Conservation (phyloP, 2,888 invertebrate species). For the Diaphora mendica region DNA sequence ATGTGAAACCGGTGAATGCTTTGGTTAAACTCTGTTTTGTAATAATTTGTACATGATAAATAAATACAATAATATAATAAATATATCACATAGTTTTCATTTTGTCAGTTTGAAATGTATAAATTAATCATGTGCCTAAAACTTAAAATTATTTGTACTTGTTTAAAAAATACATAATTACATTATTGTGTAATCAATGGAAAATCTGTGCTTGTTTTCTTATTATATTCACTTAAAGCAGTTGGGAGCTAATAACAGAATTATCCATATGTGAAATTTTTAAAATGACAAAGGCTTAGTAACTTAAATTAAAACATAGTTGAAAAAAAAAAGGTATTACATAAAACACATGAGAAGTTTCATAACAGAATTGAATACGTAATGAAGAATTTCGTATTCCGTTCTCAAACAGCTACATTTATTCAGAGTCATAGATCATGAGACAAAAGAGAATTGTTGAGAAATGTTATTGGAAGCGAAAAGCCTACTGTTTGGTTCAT, state of each 20-base stretch:
- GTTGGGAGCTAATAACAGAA: not conserved
- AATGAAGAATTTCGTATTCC: not conserved
- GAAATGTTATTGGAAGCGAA: not conserved
- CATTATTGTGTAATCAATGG: not conserved
- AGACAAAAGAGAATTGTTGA: not conserved
- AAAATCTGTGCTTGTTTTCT: not conserved
- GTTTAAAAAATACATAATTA: not conserved
- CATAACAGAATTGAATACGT: not conserved
- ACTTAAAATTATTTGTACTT: not conserved
- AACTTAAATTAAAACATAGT: not conserved
- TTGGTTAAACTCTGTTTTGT: too few relatives aligned
- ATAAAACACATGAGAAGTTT: not conserved
- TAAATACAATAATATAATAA: too few relatives aligned
- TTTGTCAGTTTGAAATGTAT: not conserved
- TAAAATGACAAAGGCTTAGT: not conserved
- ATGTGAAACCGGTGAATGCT: too few relatives aligned
- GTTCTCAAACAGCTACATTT: not conserved
- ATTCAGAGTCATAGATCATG: not conserved
- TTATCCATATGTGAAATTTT: not conserved
- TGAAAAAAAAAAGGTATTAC: not conserved
- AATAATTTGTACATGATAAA: too few relatives aligned
- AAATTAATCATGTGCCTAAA: not conserved
- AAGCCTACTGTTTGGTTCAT: not conserved
- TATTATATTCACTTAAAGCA: not conserved
- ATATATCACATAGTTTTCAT: not conserved